Conservation (phyloP, 2,113 vertebrate genomes). For the Podocnemis expansa region DNA sequence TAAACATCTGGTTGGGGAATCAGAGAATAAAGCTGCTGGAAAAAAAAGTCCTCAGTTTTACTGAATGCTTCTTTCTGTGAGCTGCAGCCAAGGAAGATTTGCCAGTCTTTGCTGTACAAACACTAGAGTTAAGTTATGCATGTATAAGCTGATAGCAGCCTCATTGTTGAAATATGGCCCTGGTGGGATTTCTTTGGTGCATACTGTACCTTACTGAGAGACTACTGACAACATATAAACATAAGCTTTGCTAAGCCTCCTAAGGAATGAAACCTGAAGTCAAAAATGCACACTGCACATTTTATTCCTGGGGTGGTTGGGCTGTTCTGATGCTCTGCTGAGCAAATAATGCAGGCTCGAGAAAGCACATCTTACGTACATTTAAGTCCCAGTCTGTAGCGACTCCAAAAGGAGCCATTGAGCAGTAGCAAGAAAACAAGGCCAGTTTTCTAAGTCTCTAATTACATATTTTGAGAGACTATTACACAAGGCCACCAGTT, state of each 20-base stretch:
- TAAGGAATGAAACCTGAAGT: background rate
- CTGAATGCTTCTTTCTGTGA: background rate
- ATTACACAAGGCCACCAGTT: background rate
- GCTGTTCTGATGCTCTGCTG: background rate
- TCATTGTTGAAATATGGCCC: background rate
- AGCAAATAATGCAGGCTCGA: conserved; percentile 2
- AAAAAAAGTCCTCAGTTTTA: background rate
- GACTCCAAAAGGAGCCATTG: conserved; percentile 27
- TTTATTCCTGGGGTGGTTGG: background rate
- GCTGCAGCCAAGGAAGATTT: background rate
- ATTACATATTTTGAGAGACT: background rate
- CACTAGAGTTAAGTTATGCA: background rate
- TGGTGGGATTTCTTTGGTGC: background rate
- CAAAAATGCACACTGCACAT: background rate
- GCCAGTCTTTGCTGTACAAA: background rate
- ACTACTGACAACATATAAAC: background rate
- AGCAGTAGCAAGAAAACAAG: background rate
- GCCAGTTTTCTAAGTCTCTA: background rate
- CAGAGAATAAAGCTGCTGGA: background rate
- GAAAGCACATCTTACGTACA: background rate
- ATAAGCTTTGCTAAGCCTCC: background rate
- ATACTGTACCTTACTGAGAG: background rate
- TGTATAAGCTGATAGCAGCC: background rate
- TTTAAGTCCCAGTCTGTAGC: background rate
- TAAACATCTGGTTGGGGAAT: background rate